A percentile compares a stretch with the other conserved stretches of the same genome.
Evolutionary conservation across 2,113 vertebrate genomes (phyloP).

Genomic region (Microcebus griseorufus): DNA sequence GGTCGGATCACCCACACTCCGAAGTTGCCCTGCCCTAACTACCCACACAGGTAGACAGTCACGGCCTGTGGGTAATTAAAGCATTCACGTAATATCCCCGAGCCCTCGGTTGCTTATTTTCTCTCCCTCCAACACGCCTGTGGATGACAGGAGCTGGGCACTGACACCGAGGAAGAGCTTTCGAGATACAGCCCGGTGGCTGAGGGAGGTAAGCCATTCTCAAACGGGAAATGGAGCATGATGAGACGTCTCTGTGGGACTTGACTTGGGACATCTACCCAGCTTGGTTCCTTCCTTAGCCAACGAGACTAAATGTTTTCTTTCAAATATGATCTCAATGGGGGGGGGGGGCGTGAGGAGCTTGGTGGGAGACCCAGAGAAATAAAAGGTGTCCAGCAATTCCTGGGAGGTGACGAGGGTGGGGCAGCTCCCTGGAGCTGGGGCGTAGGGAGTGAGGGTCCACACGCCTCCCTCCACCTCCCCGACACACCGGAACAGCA

Average conservation of each 20-base stretch:
- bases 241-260: fast-evolving
- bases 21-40: fast-evolving
- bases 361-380: background rate
- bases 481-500: background rate
- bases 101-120: background rate
- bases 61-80: background rate
- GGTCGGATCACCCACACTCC: background rate
- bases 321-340: background rate
- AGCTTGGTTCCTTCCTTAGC: background rate
- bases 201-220: background rate
- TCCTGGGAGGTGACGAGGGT: fast-evolving
- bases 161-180: background rate
- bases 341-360: no score
- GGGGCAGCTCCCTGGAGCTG: fast-evolving
- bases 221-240: background rate
- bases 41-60: background rate
- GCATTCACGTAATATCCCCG: no score
- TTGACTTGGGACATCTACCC: background rate
- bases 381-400: background rate
- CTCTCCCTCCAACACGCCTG: background rate
- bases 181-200: fast-evolving
- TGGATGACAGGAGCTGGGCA: background rate
- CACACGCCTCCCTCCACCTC: background rate
- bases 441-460: background rate
- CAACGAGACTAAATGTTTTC: background rate